Conservation (phyloP, 2,113 vertebrate species). For the Anthoscopus minutus region DNA sequence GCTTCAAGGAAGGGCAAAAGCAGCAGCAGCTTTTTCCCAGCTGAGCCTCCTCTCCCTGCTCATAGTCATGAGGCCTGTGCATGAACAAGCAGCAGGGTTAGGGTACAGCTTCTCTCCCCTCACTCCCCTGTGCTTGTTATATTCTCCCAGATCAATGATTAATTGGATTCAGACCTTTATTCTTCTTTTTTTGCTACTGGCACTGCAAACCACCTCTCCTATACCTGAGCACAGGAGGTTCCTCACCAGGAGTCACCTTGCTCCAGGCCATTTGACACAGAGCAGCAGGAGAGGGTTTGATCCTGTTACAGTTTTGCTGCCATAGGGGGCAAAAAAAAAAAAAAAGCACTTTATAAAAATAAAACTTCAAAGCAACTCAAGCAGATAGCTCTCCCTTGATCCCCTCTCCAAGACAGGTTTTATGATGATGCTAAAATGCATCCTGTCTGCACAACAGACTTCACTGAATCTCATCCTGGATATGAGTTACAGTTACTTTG, state of each 20-base stretch:
- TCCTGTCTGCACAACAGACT: not conserved
- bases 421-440: not conserved
- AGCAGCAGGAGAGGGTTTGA: not conserved
- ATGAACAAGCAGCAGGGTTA: accelerated
- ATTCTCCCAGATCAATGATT: not conserved
- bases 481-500: not conserved
- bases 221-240: not conserved
- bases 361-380: not conserved
- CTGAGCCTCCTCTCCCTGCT: not conserved
- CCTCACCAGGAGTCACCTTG: not conserved
- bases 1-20: not conserved
- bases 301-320: not conserved
- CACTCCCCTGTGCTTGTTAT: not conserved
- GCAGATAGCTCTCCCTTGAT: not conserved
- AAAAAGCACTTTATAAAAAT: not conserved
- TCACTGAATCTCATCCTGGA: not conserved
- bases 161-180: not conserved
- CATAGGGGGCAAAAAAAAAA: not conserved
- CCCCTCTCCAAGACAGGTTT: not conserved
- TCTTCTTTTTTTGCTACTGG: not conserved
- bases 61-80: not conserved
- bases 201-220: not conserved
- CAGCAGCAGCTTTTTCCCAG: not conserved
- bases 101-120: not conserved
- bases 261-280: not conserved